Evolutionary conservation across 1,140 invertebrate genomes (phyloP), one percentile per base, ranked within the genome.

Genomic region (Zaprionus gabonicus): DNA sequence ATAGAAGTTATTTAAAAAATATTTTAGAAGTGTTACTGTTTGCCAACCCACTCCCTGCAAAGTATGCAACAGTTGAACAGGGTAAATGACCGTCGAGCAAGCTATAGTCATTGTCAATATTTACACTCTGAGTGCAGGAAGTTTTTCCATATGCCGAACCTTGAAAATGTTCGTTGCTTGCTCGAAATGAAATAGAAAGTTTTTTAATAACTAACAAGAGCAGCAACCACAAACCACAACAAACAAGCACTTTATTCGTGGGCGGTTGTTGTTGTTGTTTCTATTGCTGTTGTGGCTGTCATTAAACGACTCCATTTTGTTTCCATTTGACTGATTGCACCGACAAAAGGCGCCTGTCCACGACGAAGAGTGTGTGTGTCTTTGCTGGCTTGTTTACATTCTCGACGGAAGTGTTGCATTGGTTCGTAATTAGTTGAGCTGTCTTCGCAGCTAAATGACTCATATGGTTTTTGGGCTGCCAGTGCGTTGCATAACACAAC

Each of bases 291-390:
- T 64, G 28, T 28, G 34, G 41, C 66, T 84, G 82, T 86, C 83
- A 86, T 86, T 86, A 82, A 86, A 80, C 77, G 82, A 86, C 78
- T 86, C 79, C 82, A 86, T 82, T 86, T 85, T 79, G 70, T 84
- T 87, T 87, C 81, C 78, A 87, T 53, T 87, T 87, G 84, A 81
- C 46, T 74, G 83, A 68, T 56, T 79, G 75, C 68, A 64, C 27
- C 56, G 44, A 27, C 31, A 69, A 69, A 20, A 69, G 68, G 36
- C 60, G 73, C 73, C 60, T 71, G 73, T 76, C 68, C 71, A 38
- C 68, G 13, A 20, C 46, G 17, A 70, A 78, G 76, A n/a, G n/a
- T 0, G 23, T 23, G 23, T 23, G 23, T 46, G 27, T 15, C 28
- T 25, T n/a, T 20, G 46, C 9, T 20, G 64, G 20, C 38, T 71